Conservation (phyloP, 2,113 vertebrate species). For the Toxostoma redivivum region DNA sequence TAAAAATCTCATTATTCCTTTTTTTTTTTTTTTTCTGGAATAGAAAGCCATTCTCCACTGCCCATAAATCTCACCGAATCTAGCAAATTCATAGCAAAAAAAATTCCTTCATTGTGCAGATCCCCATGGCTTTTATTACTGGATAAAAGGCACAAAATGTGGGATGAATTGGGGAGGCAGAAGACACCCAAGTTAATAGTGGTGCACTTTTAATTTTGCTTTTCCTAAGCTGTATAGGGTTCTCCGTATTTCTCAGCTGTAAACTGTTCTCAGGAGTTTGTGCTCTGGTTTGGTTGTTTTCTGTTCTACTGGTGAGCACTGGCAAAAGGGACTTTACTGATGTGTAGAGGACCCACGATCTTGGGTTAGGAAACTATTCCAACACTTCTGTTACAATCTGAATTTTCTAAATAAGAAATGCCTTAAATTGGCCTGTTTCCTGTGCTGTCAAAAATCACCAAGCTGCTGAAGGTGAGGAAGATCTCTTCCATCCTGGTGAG, state of each 20-base stretch:
- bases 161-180: not conserved
- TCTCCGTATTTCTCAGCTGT: not conserved
- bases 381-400: not conserved
- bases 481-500: not conserved
- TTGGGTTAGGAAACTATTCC: not conserved
- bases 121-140: not conserved
- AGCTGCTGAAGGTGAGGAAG: not conserved
- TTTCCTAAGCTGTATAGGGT: not conserved
- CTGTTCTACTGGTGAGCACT: not conserved
- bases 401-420: not conserved
- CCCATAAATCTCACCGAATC: not conserved
- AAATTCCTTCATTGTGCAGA: not conserved
- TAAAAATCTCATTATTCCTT: not conserved
- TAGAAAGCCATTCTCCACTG: not conserved
- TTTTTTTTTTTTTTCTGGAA: not conserved
- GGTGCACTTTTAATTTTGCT: not conserved
- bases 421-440: not conserved
- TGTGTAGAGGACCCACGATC: rapidly evolving
- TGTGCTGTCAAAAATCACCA: not conserved
- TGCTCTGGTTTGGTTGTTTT: constrained; percentile 24
- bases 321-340: not conserved
- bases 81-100: not conserved
- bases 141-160: not conserved
- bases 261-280: not conserved
- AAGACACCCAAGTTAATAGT: not conserved